Percentiles rank a stretch among this genome's conserved stretches.
These are phyloP conservation scores for Epinotia demarniana DNA, from an alignment of 2,888 invertebrate genomes.

Conservation along the genomic window DNA sequence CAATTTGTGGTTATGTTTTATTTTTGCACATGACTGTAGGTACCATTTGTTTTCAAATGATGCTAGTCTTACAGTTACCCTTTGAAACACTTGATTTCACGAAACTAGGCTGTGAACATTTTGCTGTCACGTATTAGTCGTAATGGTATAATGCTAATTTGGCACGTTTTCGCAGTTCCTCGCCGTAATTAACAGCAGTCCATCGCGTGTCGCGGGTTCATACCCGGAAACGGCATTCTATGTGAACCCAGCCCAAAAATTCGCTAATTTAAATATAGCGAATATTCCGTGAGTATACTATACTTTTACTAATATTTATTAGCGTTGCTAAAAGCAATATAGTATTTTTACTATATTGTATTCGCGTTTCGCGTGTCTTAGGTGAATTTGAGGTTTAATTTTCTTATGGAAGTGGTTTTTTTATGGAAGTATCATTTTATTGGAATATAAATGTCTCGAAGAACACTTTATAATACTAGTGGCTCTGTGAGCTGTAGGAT, in stretches of 20 bases:
- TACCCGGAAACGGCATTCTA: slow-evolving; percentile 21
- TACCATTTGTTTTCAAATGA: not conserved
- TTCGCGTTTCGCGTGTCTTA: not conserved
- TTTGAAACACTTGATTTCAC: not conserved
- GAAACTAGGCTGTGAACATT: slow-evolving; percentile 12
- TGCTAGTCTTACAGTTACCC: not conserved
- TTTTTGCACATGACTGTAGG: too few species aligned
- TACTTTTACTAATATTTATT: not conserved
- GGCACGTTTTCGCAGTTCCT: slow-evolving; percentile 30
- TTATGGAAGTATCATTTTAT: slow-evolving; percentile 2
- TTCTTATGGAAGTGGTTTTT: not conserved
- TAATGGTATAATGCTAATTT: slow-evolving; percentile 16
- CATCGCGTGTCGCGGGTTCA: slow-evolving; percentile 9
- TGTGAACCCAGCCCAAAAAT: slow-evolving; percentile 8
- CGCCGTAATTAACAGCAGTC: slow-evolving; percentile 21
- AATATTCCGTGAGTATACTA: not conserved
- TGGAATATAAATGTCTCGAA: not conserved
- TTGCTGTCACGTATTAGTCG: slow-evolving; percentile 10
- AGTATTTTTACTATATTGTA: not conserved
- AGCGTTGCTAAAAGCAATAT: not conserved
- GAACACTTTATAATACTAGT: not conserved
- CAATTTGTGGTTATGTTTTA: too few species aligned
- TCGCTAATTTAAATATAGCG: slow-evolving; percentile 7
- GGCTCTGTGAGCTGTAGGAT: too few species aligned
- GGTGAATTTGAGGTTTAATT: not conserved